Evolutionary conservation across 1,140 invertebrate genomes (phyloP).

Genomic region (Drosophila lacertosa): DNA sequence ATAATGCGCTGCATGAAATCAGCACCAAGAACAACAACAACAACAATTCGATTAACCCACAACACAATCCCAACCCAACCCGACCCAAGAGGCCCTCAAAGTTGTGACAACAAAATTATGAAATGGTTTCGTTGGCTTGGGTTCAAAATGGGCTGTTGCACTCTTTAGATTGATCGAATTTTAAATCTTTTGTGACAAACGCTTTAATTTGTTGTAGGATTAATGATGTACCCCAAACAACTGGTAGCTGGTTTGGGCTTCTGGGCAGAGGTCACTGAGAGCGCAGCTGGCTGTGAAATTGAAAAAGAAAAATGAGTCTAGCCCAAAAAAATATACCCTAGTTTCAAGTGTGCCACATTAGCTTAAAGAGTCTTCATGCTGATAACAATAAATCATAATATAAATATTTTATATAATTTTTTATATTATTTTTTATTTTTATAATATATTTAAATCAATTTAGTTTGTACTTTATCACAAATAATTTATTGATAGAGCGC

Average conservation of each 20-base stretch:
- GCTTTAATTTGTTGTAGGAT: conserved; percentile 72
- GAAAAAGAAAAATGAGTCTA: conserved; percentile 2
- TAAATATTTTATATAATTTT: too few relatives aligned
- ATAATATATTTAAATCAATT: too few relatives aligned
- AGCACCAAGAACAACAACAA: conserved; percentile 53
- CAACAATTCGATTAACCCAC: conserved; percentile 62
- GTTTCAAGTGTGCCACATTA: too few relatives aligned
- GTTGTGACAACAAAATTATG: conserved; percentile 61
- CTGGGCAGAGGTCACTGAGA: conserved; percentile 10
- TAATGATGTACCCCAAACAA: conserved; percentile 56
- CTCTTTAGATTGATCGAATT: conserved; percentile 73
- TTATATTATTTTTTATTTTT: not conserved
- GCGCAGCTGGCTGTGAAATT: conserved; percentile 27
- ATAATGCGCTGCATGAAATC: conserved; percentile 75
- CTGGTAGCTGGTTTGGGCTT: conserved; percentile 8
- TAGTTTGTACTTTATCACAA: not conserved
- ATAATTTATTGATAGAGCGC: conserved; percentile 5
- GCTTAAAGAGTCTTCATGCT: too few relatives aligned
- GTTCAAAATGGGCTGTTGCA: conserved; percentile 35
- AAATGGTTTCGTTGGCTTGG: too few relatives aligned
- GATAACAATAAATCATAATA: too few relatives aligned
- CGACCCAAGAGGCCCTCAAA: not conserved
- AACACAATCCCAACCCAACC: not conserved
- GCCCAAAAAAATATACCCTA: not conserved
- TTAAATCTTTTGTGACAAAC: conserved; percentile 71